Conservation (phyloP, 2,888 invertebrate genomes). For the Sinohyriopsis cumingii region DNA sequence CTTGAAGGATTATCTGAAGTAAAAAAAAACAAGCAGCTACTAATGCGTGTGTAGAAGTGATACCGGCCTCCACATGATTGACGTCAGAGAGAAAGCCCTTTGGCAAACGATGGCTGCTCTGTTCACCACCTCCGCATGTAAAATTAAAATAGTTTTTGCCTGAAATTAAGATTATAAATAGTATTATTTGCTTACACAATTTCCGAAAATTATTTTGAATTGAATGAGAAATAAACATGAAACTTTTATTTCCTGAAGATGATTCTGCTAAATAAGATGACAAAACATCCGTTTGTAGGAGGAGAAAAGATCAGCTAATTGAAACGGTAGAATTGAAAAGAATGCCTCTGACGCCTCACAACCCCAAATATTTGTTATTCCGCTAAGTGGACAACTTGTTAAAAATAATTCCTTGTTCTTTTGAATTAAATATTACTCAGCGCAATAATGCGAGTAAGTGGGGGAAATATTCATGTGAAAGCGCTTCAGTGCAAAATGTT, state of each 20-base stretch:
- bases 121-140: conserved; percentile 40
- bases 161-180: too few relatives aligned
- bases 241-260: neutral
- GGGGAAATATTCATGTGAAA: too few relatives aligned
- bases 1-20: conserved; percentile 34
- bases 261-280: neutral
- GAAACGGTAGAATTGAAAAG: conserved; percentile 67
- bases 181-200: too few relatives aligned
- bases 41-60: conserved; percentile 64
- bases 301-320: conserved; percentile 62
- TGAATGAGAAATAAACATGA: too few relatives aligned
- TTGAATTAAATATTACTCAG: conserved; percentile 55
- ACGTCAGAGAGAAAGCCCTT: conserved; percentile 67
- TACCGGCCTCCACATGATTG: conserved; percentile 63
- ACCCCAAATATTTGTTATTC: conserved; percentile 55
- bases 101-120: conserved; percentile 57
- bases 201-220: too few relatives aligned
- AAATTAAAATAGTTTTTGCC: too few relatives aligned
- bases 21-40: conserved; percentile 60
- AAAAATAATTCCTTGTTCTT: conserved; percentile 64
- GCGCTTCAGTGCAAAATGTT: neutral
- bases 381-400: conserved; percentile 65
- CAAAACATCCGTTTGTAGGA: conserved; percentile 36
- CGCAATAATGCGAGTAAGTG: conserved; percentile 30
- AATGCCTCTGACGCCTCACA: conserved; percentile 68